phyloP scores from a whole-genome alignment of 2,113 vertebrate species.

The Lasiurus cinereus region DNA sequence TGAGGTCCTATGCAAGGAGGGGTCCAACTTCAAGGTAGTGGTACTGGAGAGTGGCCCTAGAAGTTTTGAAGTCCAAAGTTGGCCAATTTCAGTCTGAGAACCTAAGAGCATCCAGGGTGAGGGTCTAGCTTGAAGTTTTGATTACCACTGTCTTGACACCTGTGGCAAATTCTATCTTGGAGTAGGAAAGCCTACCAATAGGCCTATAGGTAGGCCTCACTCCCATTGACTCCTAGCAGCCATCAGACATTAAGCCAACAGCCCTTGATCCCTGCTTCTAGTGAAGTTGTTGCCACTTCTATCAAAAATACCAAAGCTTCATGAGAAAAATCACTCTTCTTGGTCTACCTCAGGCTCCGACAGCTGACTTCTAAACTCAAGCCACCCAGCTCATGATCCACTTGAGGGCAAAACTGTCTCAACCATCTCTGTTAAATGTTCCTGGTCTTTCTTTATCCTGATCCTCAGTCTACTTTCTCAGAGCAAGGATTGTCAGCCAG shows the following conservation, averaged over 20 bases:
- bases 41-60: not conserved
- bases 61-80: not conserved
- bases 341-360: not conserved
- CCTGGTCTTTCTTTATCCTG: not conserved
- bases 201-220: not conserved
- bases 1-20: not conserved
- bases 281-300: conserved; percentile 25
- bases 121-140: not conserved
- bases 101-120: not conserved
- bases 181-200: not conserved
- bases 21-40: not conserved
- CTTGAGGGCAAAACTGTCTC: not conserved
- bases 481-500: not conserved
- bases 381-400: not conserved
- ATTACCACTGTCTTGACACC: too few relatives aligned
- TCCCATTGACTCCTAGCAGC: not conserved
- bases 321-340: not conserved
- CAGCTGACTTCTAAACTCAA: not conserved
- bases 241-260: not conserved
- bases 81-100: conserved; percentile 5
- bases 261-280: not conserved
- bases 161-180: not conserved
- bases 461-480: not conserved
- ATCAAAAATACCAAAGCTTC: not conserved
- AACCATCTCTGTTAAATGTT: not conserved